Conservation (phyloP, 1,140 invertebrate species). For the Propsilocerus akamusi region DNA sequence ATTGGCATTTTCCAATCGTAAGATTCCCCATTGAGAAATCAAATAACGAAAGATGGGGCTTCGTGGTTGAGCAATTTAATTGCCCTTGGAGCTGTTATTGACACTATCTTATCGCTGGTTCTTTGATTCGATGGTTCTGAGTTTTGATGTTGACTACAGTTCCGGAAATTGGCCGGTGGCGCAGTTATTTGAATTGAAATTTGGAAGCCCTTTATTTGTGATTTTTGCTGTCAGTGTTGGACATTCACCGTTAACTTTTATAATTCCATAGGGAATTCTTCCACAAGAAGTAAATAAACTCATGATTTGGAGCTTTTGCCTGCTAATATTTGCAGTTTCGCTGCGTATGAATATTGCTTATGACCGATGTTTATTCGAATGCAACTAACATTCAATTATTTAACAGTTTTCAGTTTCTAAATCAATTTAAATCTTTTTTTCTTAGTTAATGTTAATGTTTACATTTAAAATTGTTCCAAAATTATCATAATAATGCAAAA, state of each 20-base stretch:
- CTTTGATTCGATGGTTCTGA: constrained; percentile 35
- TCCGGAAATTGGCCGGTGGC: constrained; percentile 24
- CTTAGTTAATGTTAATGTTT: too few species aligned
- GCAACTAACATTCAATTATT: too few species aligned
- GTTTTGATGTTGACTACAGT: constrained; percentile 24
- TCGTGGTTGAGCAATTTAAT: constrained; percentile 33
- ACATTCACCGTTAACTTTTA: constrained; percentile 16
- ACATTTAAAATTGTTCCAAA: too few species aligned
- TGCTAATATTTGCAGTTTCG: too few species aligned
- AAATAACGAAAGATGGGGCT: constrained; percentile 21
- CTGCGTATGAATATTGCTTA: too few species aligned
- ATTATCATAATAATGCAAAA: too few species aligned
- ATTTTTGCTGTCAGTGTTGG: constrained; percentile 18
- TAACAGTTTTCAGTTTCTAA: too few species aligned
- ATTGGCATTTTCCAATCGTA: constrained; percentile 25
- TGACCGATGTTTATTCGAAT: too few species aligned
- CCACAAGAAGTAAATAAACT: constrained; percentile 14
- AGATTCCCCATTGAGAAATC: constrained; percentile 14
- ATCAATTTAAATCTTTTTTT: too few species aligned
- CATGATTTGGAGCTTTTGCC: too few species aligned
- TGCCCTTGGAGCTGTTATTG: constrained; percentile 28
- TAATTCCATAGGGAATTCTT: constrained; percentile 16
- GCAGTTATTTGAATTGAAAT: not conserved
- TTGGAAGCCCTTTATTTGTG: constrained; percentile 7
- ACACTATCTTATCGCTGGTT: constrained; percentile 27